Evolutionary conservation across 2,888 invertebrate species (phyloP).

Genomic region (Apotomis turbidana): DNA sequence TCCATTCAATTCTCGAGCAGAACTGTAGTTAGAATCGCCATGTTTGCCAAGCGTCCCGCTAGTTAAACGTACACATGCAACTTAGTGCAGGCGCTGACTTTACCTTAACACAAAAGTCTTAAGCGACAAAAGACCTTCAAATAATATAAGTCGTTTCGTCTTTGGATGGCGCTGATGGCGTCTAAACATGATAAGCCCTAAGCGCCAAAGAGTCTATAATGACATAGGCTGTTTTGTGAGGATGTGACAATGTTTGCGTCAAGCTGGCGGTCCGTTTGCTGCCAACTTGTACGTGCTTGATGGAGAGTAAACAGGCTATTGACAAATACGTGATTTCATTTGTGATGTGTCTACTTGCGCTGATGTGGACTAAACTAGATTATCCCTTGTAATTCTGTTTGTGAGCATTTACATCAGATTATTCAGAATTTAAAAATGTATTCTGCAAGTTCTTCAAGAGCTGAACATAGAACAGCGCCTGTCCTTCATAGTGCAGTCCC

Average conservation of each 20-base stretch:
- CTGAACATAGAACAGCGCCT: too few relatives aligned
- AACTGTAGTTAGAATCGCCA: background rate
- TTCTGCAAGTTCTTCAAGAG: too few relatives aligned
- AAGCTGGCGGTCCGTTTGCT: constrained; percentile 8
- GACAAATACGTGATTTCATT: constrained; percentile 4
- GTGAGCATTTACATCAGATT: too few relatives aligned
- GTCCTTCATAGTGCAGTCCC: too few relatives aligned
- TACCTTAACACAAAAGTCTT: too few relatives aligned
- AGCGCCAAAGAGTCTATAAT: background rate
- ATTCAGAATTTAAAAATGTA: too few relatives aligned
- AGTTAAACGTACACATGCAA: constrained; percentile 1
- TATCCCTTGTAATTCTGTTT: too few relatives aligned
- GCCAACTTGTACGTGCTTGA: constrained; percentile 1
- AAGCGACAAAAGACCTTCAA: too few relatives aligned
- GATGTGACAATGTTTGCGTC: background rate
- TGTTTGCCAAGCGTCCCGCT: constrained; percentile 3
- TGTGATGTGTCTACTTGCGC: background rate
- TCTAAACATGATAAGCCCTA: background rate
- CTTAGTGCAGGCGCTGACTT: background rate
- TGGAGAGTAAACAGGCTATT: background rate
- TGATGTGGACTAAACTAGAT: too few relatives aligned
- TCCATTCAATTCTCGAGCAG: background rate
- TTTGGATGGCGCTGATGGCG: too few relatives aligned
- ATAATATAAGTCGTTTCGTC: background rate
- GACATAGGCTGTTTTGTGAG: background rate